Evolutionary conservation across 2,113 vertebrate species (phyloP).

Genomic region (Rynchops niger): DNA sequence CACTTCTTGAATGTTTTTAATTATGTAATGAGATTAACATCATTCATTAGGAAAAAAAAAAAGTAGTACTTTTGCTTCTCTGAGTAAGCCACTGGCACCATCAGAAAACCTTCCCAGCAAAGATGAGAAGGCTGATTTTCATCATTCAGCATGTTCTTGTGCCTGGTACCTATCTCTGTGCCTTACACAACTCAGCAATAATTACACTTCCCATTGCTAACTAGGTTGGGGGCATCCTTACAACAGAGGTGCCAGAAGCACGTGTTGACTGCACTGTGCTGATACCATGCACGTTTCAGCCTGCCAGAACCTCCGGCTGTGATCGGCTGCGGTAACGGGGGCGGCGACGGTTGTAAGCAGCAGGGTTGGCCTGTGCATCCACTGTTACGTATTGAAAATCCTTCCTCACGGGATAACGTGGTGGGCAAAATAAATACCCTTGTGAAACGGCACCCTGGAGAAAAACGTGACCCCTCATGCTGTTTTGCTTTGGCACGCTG

Average conservation of each 20-base stretch:
- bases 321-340: accelerated
- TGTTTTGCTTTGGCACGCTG: background rate
- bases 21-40: background rate
- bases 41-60: background rate
- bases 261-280: background rate
- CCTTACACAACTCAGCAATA: background rate
- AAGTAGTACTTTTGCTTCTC: background rate
- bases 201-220: background rate
- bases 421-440: background rate
- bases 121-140: background rate
- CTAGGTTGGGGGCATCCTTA: background rate
- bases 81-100: background rate
- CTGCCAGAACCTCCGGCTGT: background rate
- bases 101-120: background rate
- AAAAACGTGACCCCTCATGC: background rate
- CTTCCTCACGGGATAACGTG: background rate
- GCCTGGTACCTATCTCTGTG: background rate
- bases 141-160: background rate
- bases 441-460: background rate
- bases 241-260: background rate
- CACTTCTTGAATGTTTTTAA: background rate
- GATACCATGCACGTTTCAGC: background rate
- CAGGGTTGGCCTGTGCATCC: background rate
- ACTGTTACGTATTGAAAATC: background rate
- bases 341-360: background rate